Evolutionary conservation across 2,888 invertebrate species (phyloP).

Genomic region (Hyles lineata): DNA sequence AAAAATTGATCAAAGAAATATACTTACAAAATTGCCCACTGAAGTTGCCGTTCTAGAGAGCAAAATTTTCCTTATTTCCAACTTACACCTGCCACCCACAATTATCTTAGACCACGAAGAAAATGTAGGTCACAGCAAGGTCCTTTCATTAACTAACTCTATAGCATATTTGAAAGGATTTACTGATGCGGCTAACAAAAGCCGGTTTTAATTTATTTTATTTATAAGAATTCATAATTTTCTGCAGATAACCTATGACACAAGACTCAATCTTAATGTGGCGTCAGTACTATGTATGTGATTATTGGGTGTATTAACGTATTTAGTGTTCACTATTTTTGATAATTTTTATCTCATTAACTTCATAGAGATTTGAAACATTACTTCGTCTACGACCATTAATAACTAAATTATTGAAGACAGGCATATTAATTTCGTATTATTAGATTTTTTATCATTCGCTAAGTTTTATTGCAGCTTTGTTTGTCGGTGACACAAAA

Average conservation of each 20-base stretch:
- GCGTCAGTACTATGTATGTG: no score
- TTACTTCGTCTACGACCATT: no score
- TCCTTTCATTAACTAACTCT: slow-evolving; percentile 10
- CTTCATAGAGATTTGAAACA: no score
- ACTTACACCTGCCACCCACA: neutral
- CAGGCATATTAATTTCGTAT: no score
- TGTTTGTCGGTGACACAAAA: neutral
- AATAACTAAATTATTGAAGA: no score
- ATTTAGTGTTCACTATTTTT: no score
- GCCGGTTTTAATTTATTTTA: neutral
- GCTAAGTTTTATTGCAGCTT: neutral
- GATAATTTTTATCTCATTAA: no score
- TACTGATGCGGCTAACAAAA: neutral
- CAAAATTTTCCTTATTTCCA: neutral
- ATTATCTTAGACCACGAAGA: neutral
- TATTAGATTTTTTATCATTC: neutral
- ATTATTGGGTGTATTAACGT: no score
- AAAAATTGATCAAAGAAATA: neutral
- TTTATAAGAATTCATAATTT: neutral
- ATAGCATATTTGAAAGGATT: neutral
- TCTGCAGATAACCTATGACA: neutral
- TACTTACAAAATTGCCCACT: neutral
- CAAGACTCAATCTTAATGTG: no score
- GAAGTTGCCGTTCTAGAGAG: neutral
- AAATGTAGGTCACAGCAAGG: slow-evolving; percentile 12